A percentile compares a stretch with the other conserved stretches of the same genome.
phyloP scores from a whole-genome alignment of 2,797 vertebrate genomes.

The Enteromius viviparus region DNA sequence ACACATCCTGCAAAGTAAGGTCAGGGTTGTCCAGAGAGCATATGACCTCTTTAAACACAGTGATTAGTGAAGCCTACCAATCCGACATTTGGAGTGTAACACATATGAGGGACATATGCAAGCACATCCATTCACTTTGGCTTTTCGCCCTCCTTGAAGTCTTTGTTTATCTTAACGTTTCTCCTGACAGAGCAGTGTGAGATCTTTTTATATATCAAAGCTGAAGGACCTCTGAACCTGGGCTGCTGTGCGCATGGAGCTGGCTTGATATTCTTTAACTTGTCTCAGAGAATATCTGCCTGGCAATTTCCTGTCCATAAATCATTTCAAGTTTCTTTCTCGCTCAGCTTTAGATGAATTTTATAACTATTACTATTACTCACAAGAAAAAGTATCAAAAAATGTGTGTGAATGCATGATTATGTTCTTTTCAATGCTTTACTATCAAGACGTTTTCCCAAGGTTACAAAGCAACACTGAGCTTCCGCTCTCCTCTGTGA shows the following conservation, averaged over 20 bases:
- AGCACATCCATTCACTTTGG: not conserved
- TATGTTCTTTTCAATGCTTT: not conserved
- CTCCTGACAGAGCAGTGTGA: not conserved
- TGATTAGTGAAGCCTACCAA: constrained; percentile 43
- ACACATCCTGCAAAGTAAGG: constrained; percentile 46
- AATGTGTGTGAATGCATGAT: not conserved
- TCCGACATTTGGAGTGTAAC: constrained; percentile 49
- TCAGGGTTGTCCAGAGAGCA: constrained; percentile 50
- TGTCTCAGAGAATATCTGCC: constrained; percentile 44
- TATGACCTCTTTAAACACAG: constrained; percentile 50
- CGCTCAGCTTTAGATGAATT: constrained; percentile 5
- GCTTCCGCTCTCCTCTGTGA: not conserved
- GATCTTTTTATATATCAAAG: constrained; percentile 6
- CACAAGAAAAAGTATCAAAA: not conserved
- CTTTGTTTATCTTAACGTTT: constrained; percentile 58
- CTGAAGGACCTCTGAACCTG: constrained; percentile 38
- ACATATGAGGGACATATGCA: constrained; percentile 30
- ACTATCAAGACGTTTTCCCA: not conserved
- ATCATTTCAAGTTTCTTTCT: constrained; percentile 47
- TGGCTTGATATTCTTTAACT: constrained; percentile 45
- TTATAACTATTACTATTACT: not conserved
- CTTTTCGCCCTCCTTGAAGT: constrained; percentile 2
- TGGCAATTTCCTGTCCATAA: constrained; percentile 60
- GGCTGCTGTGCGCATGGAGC: constrained; percentile 28
- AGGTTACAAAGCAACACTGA: not conserved